Evolutionary conservation across 2,888 invertebrate genomes (phyloP).

Genomic region (Drosophila anceps): DNA sequence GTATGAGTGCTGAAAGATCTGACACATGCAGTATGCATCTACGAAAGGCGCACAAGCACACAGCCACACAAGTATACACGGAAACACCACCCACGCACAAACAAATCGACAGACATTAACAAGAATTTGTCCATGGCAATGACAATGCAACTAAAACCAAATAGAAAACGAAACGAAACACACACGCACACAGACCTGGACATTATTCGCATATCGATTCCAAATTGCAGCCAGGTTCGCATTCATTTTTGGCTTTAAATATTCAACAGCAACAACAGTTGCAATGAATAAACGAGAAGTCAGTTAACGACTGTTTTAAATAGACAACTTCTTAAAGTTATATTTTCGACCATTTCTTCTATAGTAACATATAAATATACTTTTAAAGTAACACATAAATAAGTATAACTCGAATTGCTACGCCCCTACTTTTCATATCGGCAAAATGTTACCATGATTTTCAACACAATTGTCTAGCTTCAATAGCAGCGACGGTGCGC

Average conservation of each 20-base stretch:
- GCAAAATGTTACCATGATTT: too few relatives aligned
- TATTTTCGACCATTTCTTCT: neutral
- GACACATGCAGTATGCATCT: neutral
- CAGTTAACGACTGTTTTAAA: neutral
- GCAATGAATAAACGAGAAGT: neutral
- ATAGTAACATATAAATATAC: too few relatives aligned
- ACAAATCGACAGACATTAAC: neutral
- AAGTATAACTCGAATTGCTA: too few relatives aligned
- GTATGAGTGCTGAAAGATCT: neutral
- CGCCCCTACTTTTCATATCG: too few relatives aligned
- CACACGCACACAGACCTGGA: neutral
- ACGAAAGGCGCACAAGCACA: neutral
- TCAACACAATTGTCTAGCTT: too few relatives aligned
- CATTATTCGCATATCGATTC: constrained; percentile 27
- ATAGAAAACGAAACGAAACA: constrained; percentile 20
- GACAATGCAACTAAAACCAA: constrained; percentile 14
- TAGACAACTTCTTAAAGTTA: too few relatives aligned
- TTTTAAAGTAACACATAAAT: too few relatives aligned
- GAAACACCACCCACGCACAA: neutral
- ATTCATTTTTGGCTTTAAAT: neutral
- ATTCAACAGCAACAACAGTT: too few relatives aligned
- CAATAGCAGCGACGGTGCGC: too few relatives aligned
- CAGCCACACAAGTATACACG: neutral
- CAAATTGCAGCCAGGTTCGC: neutral
- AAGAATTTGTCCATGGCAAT: constrained; percentile 8